Base-by-base conservation (phyloP, 2,113 vertebrate species). In the Panurus biarmicus region DNA sequence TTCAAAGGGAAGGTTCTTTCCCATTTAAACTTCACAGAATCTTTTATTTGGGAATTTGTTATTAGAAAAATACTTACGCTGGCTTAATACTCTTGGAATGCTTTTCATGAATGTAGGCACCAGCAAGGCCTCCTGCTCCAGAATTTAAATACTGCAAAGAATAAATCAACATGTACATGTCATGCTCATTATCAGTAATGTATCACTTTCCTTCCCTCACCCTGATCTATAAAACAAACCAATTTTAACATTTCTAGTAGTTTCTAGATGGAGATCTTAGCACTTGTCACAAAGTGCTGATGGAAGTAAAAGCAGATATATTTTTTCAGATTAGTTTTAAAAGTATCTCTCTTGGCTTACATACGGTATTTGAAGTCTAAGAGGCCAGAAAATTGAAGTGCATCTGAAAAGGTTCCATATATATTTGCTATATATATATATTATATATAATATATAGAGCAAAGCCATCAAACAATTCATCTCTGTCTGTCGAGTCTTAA, bases 71-170 rank as follows among this genome's bases (percentile, higher is more conserved):
- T 94, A 98, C 99, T 99, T 96, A 99, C 99, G 91, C 67, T 33
- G 99, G 98, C 96, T 98, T 98, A 91, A 99, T 70, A 8, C 88
- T 97, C 74, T 94, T n/a, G 56, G 91, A 95, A 90, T 99, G 98
- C 28, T 99, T 99, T 94, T 99, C 97, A 33, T 99, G 99, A 96
- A 99, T 95, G 73, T 98, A 99, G 0, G 98, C 99, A 62, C 96
- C 99, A 15, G 97, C 99, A 0, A 99, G 79, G 33, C 98, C 99
- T 40, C 99, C 99, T 33, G 99, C 98, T 72, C 99, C 99, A 29
- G 99, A 98, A 90, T 99, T 99, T 72, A 99, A 79, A 94, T 99
- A 99, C 99, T 99, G 94, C 62, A 94, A 92, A 89, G 58, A 87
- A 95, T 33, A 95, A 86, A 96, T 57, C 85, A 84, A 81, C 18